Base-by-base conservation (phyloP, 2,113 vertebrate genomes). In the Peromyscus leucopus region DNA sequence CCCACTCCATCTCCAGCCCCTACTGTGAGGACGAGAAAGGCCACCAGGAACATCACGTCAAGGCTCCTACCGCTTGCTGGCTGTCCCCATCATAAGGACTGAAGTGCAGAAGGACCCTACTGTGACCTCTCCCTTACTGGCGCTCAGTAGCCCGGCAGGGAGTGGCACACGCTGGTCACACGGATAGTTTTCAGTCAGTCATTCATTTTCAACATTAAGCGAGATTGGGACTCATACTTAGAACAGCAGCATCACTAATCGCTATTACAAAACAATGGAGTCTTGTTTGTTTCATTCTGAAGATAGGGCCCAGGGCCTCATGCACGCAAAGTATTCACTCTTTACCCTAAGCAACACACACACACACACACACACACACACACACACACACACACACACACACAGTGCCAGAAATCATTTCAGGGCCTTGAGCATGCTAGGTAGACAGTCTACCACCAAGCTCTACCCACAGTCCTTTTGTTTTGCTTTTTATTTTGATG, bases 151-250 rank as follows among this genome's bases (percentile, higher is more conserved):
- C 76, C 16, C 28, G 4, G 46, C 8, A 4, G 36, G 42, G 13
- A 5, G 55, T 3, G n/a, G 24, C 22, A 72, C 61, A 79, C 33
- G 22, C 28, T 85, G 13, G 48, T 55, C 84, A 48, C 65, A 51
- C 4, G 9, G 65, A 16, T 51, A 59, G 78, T 87, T 93, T 75
- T 59, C 79, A 87, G 33, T 26, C 93, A 89, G 42, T 63, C 4
- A 33, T 24, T 97, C 48, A 75, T 76, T 78, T 75, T 88, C 76
- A 78, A 94, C 42, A 59, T 82, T 95, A 74, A 90, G 89, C 87
- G 2, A 55, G 80, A 96, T 85, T 80, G 71, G 42, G 80, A 46
- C 61, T 89, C 90, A 48, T 36, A 83, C 24, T 65, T 92, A 85
- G 89, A 93, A 88, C 59, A 94, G 36, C 83, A 89, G 36, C 83